phyloP scores from a whole-genome alignment of 2,113 vertebrate genomes.

The Zosterops lateralis region DNA sequence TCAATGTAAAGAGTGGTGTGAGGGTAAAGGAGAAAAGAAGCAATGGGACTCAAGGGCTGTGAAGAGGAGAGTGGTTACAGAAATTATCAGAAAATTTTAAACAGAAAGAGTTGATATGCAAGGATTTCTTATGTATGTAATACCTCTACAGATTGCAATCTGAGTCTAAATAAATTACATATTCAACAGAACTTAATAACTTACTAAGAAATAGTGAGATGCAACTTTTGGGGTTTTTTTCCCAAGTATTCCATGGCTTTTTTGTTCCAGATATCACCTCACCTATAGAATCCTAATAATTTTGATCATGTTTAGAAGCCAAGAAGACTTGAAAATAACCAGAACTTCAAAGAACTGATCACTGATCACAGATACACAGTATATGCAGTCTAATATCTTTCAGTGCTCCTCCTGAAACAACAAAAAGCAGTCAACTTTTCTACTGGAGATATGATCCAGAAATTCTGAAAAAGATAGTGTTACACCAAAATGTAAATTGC shows the following conservation, averaged over 20 bases:
- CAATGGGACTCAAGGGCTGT: background rate
- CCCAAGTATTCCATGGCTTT: background rate
- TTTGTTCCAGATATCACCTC: background rate
- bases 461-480: background rate
- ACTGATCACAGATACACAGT: background rate
- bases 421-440: background rate
- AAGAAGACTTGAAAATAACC: background rate
- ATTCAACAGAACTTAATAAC: background rate
- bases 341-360: background rate
- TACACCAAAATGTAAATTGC: background rate
- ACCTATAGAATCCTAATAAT: background rate
- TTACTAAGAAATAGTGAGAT: background rate
- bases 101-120: background rate
- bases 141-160: background rate
- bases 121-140: background rate
- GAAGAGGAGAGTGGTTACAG: background rate
- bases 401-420: background rate
- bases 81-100: background rate
- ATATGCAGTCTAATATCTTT: background rate
- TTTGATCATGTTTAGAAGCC: background rate
- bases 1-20: background rate
- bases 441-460: background rate
- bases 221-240: background rate
- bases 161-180: background rate
- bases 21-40: background rate